Conservation (phyloP, 2,797 vertebrate species). For the Liparis tanakae region DNA sequence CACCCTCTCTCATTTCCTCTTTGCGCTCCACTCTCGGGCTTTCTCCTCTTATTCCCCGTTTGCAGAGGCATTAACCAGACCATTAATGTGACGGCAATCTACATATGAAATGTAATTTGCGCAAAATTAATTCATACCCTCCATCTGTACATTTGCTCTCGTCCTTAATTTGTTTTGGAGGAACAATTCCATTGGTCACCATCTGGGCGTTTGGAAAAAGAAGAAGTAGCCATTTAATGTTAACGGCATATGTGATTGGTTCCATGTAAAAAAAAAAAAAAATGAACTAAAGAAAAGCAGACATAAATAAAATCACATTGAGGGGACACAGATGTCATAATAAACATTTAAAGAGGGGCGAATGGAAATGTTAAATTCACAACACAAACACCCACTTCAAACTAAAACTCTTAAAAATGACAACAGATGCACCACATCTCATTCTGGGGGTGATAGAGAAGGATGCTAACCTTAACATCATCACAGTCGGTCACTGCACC, state of each 20-base stretch:
- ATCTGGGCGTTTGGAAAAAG: slow-evolving; percentile 67
- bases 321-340: slow-evolving; percentile 67
- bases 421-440: slow-evolving; percentile 69
- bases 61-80: slow-evolving; percentile 72
- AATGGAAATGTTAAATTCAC: slow-evolving; percentile 56
- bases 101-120: slow-evolving; percentile 86
- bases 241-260: slow-evolving; percentile 63
- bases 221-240: slow-evolving; percentile 63
- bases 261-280: slow-evolving; percentile 8
- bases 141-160: slow-evolving; percentile 83
- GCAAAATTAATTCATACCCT: slow-evolving; percentile 82
- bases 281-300: slow-evolving; percentile 41
- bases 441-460: slow-evolving; percentile 58
- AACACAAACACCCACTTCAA: slow-evolving; percentile 60
- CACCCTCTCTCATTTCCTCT: slow-evolving; percentile 64
- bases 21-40: slow-evolving; percentile 31
- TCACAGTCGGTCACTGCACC: slow-evolving; percentile 53
- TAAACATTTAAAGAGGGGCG: slow-evolving; percentile 65
- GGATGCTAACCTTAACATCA: slow-evolving; percentile 57
- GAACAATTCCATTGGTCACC: slow-evolving; percentile 77
- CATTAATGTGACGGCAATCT: slow-evolving; percentile 81
- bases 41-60: slow-evolving; percentile 62
- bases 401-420: slow-evolving; percentile 5
- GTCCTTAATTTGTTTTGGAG: slow-evolving; percentile 78
- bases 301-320: slow-evolving; percentile 31